Evolutionary conservation across 2,888 invertebrate genomes (phyloP), one percentile per base, ranked within the genome.

Genomic region (Scaptodrosophila latifasciaeformis): DNA sequence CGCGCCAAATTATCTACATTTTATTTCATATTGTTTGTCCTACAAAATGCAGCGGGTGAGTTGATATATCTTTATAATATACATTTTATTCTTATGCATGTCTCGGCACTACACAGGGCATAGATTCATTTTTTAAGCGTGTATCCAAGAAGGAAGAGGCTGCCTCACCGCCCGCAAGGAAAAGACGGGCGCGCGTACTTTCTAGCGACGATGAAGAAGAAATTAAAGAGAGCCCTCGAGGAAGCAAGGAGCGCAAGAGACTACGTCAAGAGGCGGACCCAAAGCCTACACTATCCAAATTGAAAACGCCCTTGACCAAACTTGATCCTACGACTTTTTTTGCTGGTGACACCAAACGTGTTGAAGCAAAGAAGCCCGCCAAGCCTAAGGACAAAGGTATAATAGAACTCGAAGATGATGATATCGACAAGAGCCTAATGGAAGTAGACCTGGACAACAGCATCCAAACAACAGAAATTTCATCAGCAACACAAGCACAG

Each of bases 311-410:
- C 3, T 43, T 76, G 1, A 89, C 88, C 77, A 84, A 86, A 5
- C 82, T 88, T 21, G 89, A 90, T 82, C 84, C 89, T 1, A 59
- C 74, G 0, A 85, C 87, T 45, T 78, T 92, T 5, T 92, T 93
- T 87, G 90, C 90, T 6, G 89, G 85, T 37, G 89, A 85, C 52
- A 90, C 91, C 1, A 90, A 89, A 67, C 87, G 91, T 60, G 85
- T 89, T 5, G 88, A 89, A 48, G 81, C 88, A 74, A 65, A 82
- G 84, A 83, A 87, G 86, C 18, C 87, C 82, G 60, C 74, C 19
- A 75, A 81, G 49, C 66, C 75, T 10, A 78, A 77, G 39, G 65
- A 78, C 13, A 67, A 78, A 44, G 80, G 76, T 21, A 60, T 82
- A 19, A 85, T 87, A 61, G 67, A 86, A 15, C 89, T 71, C 90